Evolutionary conservation across 2,888 invertebrate species (phyloP).

Genomic region (Prenolepis imparis): DNA sequence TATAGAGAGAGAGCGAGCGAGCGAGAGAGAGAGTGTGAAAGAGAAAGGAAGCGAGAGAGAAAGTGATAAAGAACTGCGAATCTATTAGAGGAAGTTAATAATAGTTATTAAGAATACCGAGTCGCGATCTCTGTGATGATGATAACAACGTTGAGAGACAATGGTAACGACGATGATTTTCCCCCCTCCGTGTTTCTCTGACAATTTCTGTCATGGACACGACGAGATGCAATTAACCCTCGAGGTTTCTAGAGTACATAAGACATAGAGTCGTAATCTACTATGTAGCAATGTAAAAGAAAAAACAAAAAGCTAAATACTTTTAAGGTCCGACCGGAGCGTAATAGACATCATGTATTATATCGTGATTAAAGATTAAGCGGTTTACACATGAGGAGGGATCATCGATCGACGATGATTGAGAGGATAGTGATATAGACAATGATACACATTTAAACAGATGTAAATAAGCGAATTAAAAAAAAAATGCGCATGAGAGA

Average conservation of each 20-base stretch:
- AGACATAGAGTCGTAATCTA: constrained; percentile 69
- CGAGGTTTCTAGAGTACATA: constrained; percentile 62
- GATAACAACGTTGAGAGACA: constrained; percentile 51
- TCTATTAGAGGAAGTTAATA: constrained; percentile 65
- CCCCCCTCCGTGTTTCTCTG: constrained; percentile 62
- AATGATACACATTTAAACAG: constrained; percentile 54
- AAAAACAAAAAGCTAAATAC: constrained; percentile 66
- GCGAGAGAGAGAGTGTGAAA: constrained; percentile 23
- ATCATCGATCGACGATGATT: constrained; percentile 61
- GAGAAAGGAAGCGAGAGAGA: constrained; percentile 44
- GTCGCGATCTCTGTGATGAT: constrained; percentile 79
- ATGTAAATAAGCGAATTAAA: constrained; percentile 61
- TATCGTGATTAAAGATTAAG: constrained; percentile 57
- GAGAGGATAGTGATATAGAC: constrained; percentile 52
- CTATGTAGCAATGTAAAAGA: constrained; percentile 61
- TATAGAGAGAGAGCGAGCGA: neutral
- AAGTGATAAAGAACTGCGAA: constrained; percentile 53
- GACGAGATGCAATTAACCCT: constrained; percentile 66
- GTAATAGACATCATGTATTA: constrained; percentile 64
- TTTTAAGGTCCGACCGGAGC: constrained; percentile 67
- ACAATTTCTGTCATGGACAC: constrained; percentile 61
- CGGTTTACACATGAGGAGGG: constrained; percentile 53
- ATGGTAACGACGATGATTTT: constrained; percentile 50
- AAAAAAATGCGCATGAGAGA: constrained; percentile 54
- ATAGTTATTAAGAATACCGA: constrained; percentile 64